Evolutionary conservation across 1,140 invertebrate species (phyloP), one percentile per base, ranked within the genome.

Genomic region (Arion vulgaris): DNA sequence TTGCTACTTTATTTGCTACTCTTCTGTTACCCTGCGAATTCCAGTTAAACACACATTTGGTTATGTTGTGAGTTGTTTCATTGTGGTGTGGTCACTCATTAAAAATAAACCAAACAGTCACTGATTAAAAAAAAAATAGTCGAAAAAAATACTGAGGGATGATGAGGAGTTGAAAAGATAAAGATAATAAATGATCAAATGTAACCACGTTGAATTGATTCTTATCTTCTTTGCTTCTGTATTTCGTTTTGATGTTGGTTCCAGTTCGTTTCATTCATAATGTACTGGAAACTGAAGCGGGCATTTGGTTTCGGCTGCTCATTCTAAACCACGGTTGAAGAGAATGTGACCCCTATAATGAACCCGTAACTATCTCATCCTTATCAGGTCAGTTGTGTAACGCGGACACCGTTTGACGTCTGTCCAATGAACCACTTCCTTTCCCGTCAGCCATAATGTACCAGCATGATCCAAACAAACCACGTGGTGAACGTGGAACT

Each of bases 401-500:
- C 71, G 45, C 39, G 39, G 71, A 73, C 71, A 73, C 71, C 39
- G 71, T 45, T 73, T 45, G 38, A 45, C 38, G 71, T 73, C 36
- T 4, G 71, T n/a, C 71, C 38, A 9, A 13, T 34, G 71, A 34
- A 38, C 2, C 39, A 13, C 71, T n/a, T 45, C 39, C 39, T 38
- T 38, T 41, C 9, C 71, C 71, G 34, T 73, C 71, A 11, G 11
- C 39, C 39, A 73, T 73, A 73, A 73, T 73, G 71, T 45, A 73
- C 71, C 71, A 73, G 71, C 71, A 73, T 73, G 71, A 34, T 45
- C 71, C n/a, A 45, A 41, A 39, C 71, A 34, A 73, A 45, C 36
- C 71, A 73, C 45, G 71, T 73, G 71, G 71, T 73, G 71, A 73
- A 73, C 38, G 71, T 11, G 71, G 71, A 39, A 73, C 71, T 73